Conservation (phyloP, 2,797 vertebrate genomes). For the Capromys pilorides region DNA sequence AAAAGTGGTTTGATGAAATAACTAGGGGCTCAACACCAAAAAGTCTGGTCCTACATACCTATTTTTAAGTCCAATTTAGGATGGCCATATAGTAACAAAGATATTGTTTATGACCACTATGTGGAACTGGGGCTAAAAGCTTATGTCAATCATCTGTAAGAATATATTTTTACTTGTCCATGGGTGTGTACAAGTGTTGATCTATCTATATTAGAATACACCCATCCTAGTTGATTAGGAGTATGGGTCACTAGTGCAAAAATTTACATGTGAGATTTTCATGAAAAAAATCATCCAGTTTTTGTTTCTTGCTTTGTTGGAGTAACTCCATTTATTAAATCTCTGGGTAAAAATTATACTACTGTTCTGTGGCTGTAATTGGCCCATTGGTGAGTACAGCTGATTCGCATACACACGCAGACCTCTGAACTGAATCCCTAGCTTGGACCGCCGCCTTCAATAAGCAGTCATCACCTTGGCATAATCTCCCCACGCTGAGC, state of each 20-base stretch:
- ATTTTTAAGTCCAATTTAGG: background rate
- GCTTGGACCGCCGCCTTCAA: background rate
- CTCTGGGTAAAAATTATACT: background rate
- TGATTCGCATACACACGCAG: background rate
- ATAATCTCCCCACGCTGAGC: conserved; percentile 29
- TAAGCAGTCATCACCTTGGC: conserved; percentile 51
- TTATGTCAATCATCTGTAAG: background rate
- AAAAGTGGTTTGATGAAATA: background rate
- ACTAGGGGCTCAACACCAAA: background rate
- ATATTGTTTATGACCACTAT: background rate
- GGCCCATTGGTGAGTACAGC: background rate
- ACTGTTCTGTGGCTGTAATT: background rate
- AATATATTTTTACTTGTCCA: background rate
- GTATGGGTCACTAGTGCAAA: background rate
- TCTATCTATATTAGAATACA: background rate
- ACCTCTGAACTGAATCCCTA: background rate
- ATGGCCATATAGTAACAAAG: background rate
- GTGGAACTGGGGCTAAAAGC: background rate
- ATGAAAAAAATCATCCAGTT: background rate
- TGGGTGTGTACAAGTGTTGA: background rate
- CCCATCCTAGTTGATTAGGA: background rate
- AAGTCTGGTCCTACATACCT: background rate
- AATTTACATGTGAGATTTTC: background rate
- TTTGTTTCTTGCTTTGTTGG: background rate
- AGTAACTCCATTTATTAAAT: background rate